A percentile compares a stretch with the other conserved stretches of the same genome.
Evolutionary conservation across 2,888 invertebrate genomes (phyloP).

Genomic region (Neoascia interrupta): DNA sequence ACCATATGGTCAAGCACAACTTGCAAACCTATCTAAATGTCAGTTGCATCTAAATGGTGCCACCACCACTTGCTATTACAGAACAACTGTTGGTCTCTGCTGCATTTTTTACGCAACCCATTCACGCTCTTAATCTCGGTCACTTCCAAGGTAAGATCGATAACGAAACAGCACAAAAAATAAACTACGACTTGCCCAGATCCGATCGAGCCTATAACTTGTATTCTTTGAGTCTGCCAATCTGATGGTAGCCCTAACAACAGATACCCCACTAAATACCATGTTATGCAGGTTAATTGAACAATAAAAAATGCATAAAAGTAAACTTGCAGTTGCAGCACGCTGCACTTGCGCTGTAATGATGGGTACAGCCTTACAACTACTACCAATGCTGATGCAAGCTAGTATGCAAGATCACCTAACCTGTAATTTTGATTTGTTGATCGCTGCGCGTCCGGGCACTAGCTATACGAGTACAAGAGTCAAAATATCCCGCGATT

Average conservation of each 20-base stretch:
- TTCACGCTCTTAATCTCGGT: constrained; percentile 22
- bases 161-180: not conserved
- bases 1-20: constrained; percentile 7
- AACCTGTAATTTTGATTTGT: constrained; percentile 47
- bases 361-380: constrained; percentile 37
- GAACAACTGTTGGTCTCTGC: no score
- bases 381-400: constrained; percentile 8
- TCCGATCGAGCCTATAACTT: not conserved
- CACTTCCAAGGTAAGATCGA: constrained; percentile 40
- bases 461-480: constrained; percentile 3
- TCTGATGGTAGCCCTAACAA: not conserved
- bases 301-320: constrained; percentile 58
- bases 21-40: not conserved
- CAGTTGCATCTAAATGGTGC: not conserved
- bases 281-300: constrained; percentile 66
- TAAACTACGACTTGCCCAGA: no score
- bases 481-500: constrained; percentile 24
- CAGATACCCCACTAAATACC: constrained; percentile 33
- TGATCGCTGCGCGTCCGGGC: not conserved
- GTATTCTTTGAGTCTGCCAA: not conserved
- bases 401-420: no score
- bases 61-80: constrained; percentile 15
- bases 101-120: constrained; percentile 2
- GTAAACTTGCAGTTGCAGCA: constrained; percentile 10
- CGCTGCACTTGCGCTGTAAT: constrained; percentile 13